Evolutionary conservation across 2,888 invertebrate genomes (phyloP).

Genomic region (Pteria penguin): DNA sequence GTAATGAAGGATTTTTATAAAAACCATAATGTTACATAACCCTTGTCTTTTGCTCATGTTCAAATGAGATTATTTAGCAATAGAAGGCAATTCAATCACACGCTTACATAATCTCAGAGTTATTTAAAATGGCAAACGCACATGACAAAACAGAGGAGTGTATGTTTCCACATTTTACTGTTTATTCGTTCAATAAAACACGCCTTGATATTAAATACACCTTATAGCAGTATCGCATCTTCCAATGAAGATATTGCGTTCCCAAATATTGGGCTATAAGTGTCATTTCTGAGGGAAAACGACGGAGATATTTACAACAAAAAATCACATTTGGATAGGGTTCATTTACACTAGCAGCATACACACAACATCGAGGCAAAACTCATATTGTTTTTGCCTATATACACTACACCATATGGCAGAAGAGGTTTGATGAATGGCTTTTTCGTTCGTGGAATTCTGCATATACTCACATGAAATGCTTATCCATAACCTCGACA

Average conservation of each 20-base stretch:
- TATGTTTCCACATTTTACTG: too few species aligned
- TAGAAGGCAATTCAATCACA: too few species aligned
- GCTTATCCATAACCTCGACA: conserved; percentile 25
- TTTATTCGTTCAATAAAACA: too few species aligned
- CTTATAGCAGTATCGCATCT: too few species aligned
- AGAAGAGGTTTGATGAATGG: conserved; percentile 14
- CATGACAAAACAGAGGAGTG: too few species aligned
- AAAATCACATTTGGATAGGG: neutral
- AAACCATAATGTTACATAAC: too few species aligned
- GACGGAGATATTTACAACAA: neutral
- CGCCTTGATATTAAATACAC: too few species aligned
- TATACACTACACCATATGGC: conserved; percentile 1
- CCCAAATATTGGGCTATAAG: neutral
- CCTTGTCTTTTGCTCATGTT: too few species aligned
- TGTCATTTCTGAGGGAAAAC: neutral
- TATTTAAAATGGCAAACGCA: too few species aligned
- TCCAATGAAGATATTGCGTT: neutral
- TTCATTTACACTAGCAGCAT: neutral
- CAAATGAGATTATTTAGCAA: too few species aligned
- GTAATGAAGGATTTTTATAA: too few species aligned
- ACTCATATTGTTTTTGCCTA: neutral
- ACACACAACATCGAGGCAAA: neutral
- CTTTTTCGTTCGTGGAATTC: neutral
- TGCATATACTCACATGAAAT: neutral
- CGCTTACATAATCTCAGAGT: too few species aligned